Percentiles rank a stretch among this genome's conserved stretches.
phyloP scores from a whole-genome alignment of 1,140 invertebrate species.

The Anoplophora glabripennis region DNA sequence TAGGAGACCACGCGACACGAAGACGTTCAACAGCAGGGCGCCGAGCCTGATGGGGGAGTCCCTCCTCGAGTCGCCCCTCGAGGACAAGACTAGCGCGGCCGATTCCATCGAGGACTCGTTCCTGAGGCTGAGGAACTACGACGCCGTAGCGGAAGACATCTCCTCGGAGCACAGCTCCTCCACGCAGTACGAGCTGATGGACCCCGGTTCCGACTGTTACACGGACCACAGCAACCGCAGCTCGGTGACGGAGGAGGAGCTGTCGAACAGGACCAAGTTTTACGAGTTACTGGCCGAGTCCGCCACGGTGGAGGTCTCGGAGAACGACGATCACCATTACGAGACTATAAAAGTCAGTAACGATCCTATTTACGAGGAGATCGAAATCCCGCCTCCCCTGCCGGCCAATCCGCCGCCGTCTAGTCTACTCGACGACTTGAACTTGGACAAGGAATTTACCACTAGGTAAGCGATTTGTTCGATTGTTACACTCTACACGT shows the following conservation, averaged over 20 bases:
- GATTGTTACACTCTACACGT: too few relatives aligned
- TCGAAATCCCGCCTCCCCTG: constrained; percentile 74
- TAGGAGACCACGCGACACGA: constrained; percentile 40
- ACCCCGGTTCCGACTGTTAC: constrained; percentile 63
- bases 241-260: constrained; percentile 57
- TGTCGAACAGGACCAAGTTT: constrained; percentile 60
- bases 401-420: constrained; percentile 70
- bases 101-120: constrained; percentile 62
- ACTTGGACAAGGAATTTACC: constrained; percentile 57
- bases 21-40: constrained; percentile 26
- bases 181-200: constrained; percentile 53
- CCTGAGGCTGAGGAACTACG: constrained; percentile 51
- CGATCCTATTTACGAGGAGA: constrained; percentile 88
- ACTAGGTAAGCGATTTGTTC: constrained; percentile 44
- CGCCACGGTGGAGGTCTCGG: constrained; percentile 60
- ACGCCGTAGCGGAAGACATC: constrained; percentile 52
- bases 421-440: constrained; percentile 57
- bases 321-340: constrained; percentile 68
- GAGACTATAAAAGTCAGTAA: constrained; percentile 69
- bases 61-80: constrained; percentile 42
- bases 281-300: constrained; percentile 67
- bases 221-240: constrained; percentile 53
- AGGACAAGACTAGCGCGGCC: constrained; percentile 51
- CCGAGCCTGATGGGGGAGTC: constrained; percentile 34
- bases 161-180: constrained; percentile 54